Conservation (phyloP, 2,797 vertebrate species). For the Ammospiza maritima region DNA sequence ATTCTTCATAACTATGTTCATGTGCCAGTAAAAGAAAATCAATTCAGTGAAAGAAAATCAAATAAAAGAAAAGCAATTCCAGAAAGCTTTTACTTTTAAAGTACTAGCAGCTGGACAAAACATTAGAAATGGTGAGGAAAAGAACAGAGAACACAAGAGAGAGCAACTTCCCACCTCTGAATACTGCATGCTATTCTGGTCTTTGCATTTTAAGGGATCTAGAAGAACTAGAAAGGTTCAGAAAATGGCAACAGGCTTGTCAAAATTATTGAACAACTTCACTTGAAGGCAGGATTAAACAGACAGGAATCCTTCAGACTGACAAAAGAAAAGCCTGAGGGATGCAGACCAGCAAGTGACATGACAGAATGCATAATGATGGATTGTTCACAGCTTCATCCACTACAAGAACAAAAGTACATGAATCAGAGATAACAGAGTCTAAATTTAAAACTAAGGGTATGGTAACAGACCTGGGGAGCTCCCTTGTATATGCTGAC, state of each 20-base stretch:
- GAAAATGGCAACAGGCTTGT: not conserved
- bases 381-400: not conserved
- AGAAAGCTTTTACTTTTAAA: not conserved
- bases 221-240: not conserved
- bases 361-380: not conserved
- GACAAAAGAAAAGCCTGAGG: not conserved
- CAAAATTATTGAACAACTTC: not conserved
- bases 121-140: not conserved
- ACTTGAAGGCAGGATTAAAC: constrained; percentile 1
- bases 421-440: not conserved
- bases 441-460: not conserved
- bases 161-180: not conserved
- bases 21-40: not conserved
- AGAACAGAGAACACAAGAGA: not conserved
- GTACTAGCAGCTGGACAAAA: not conserved
- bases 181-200: not conserved
- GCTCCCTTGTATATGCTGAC: not conserved
- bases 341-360: not conserved
- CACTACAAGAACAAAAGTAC: not conserved
- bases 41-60: not conserved
- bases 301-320: not conserved
- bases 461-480: not conserved
- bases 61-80: not conserved
- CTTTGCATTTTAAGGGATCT: not conserved
- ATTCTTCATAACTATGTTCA: not conserved